Evolutionary conservation across 2,113 vertebrate genomes (phyloP), one percentile per base, ranked within the genome.

Genomic region (Callionymus lyra): DNA sequence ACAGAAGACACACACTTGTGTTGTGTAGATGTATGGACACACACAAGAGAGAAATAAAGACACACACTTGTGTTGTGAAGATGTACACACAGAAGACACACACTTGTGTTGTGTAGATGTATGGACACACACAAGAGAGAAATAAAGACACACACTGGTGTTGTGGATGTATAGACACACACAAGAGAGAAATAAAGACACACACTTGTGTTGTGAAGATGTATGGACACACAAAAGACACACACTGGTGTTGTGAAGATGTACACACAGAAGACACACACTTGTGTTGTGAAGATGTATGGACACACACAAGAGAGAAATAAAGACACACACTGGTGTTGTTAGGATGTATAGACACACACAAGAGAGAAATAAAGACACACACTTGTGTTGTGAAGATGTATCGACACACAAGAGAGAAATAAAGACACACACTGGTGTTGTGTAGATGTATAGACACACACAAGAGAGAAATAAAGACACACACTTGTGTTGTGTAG

Each of bases 401-500:
- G 44, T 33, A 0, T 51, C 15, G 34, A n/a, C n/a, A n/a, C n/a
- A n/a, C n/a, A n/a, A n/a, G n/a, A n/a, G n/a, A n/a, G n/a, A n/a
- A 39, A 9, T 1, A 40, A n/a, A 6, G 13, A 3, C 1, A 41
- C 36, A 6, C 71, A 84, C 81, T 81, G 59, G 82, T 83, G 48
- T 86, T 86, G 19, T 84, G 86, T n/a, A n/a, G n/a, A n/a, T n/a
- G n/a, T n/a, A n/a, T n/a, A n/a, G n/a, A n/a, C n/a, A n/a, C n/a
- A n/a, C n/a, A n/a, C n/a, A n/a, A n/a, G n/a, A n/a, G n/a, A n/a
- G n/a, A n/a, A n/a, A n/a, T n/a, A n/a, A n/a, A n/a, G n/a, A 39
- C n/a, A n/a, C n/a, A n/a, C n/a, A n/a, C n/a, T n/a, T n/a, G n/a
- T n/a, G n/a, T n/a, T n/a, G n/a, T n/a, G n/a, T n/a, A n/a, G n/a